Percentiles rank a stretch among this genome's conserved stretches.
phyloP scores from a whole-genome alignment of 2,797 vertebrate genomes.

The Gymnodraco acuticeps region DNA sequence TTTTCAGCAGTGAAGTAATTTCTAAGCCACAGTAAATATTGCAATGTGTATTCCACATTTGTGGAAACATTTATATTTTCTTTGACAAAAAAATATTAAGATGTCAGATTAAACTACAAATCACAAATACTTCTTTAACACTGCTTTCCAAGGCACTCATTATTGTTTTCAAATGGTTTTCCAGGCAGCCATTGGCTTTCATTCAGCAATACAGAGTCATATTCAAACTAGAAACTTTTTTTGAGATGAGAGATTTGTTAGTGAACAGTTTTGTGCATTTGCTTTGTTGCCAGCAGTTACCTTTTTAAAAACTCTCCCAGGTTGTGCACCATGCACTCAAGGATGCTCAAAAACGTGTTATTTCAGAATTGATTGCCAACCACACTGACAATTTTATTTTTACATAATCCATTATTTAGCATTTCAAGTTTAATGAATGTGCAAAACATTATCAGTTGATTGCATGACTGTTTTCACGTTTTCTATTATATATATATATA shows the following conservation, averaged over 20 bases:
- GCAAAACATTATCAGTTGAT: neutral
- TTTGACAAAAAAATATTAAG: neutral
- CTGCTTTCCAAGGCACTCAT: neutral
- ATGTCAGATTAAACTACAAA: constrained; percentile 2
- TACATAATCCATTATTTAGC: neutral
- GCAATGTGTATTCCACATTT: neutral
- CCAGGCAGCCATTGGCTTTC: neutral
- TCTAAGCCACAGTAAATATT: constrained; percentile 5
- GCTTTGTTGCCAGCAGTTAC: neutral
- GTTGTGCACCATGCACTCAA: neutral
- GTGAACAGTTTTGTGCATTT: neutral
- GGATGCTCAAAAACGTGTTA: neutral
- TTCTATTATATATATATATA: too few relatives aligned
- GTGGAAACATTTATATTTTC: constrained; percentile 2
- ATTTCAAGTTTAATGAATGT: neutral
- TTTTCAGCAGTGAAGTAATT: constrained; percentile 24
- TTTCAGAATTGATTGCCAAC: neutral
- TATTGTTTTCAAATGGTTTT: neutral
- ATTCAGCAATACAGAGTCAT: constrained; percentile 8
- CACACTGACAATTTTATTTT: neutral
- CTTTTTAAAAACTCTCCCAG: neutral
- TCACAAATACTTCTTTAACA: neutral
- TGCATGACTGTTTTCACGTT: neutral
- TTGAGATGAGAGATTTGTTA: neutral
- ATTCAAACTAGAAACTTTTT: neutral